Evolutionary conservation across 2,113 vertebrate genomes (phyloP).

Genomic region (Panthera leo): DNA sequence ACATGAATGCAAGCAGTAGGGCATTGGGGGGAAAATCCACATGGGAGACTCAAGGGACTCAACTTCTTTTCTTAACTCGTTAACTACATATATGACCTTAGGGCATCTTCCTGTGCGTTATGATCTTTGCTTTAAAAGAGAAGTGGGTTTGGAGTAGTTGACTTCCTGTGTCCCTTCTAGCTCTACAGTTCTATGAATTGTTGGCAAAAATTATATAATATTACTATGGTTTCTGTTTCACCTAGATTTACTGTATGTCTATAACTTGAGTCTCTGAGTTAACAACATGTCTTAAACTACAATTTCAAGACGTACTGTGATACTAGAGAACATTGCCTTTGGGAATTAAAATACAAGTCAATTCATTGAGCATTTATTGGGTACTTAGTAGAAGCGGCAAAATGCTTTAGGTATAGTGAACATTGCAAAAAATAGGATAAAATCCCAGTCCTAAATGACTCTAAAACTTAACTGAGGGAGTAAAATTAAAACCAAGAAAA

Average conservation of each 20-base stretch:
- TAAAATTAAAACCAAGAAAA: not conserved
- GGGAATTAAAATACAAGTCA: slow-evolving; percentile 3
- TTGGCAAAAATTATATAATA: not conserved
- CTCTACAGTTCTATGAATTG: not conserved
- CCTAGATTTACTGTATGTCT: slow-evolving; percentile 36
- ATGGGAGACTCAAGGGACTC: not conserved
- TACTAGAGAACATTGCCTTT: not conserved
- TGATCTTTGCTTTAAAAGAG: not conserved
- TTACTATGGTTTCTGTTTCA: slow-evolving; percentile 10
- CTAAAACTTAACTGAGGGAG: not conserved
- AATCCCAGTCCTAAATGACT: not conserved
- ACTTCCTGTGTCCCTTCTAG: not conserved
- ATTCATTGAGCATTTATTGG: not conserved
- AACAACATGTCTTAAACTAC: slow-evolving; percentile 8
- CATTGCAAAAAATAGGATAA: not conserved
- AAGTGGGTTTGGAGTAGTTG: not conserved
- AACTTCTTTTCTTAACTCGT: not conserved
- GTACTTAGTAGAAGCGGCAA: not conserved
- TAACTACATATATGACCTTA: not conserved
- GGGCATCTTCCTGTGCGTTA: not conserved
- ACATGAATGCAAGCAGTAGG: not conserved
- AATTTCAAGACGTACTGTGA: slow-evolving; percentile 13
- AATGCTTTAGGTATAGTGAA: not conserved
- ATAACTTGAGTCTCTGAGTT: slow-evolving; percentile 6
- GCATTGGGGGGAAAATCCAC: not conserved